Evolutionary conservation across 2,888 invertebrate genomes (phyloP), one percentile per base, ranked within the genome.

Genomic region (Papilio elwesi): DNA sequence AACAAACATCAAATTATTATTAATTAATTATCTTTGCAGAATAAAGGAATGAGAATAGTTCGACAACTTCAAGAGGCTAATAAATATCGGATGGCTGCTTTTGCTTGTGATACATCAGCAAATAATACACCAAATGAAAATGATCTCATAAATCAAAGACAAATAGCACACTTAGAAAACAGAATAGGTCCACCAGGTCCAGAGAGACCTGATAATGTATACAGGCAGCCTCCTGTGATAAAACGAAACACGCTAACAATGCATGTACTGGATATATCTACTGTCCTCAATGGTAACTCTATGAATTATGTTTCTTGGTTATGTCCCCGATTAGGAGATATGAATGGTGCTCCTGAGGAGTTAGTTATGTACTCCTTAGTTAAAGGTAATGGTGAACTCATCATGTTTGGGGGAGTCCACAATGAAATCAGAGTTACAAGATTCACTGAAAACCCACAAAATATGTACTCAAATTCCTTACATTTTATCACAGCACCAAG

Each of bases 321-420:
- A 75, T 95, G 96, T 75, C 94, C 95, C 77, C 96, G 96, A 80
- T 94, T 95, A 75, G 95, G 95, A 16, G 95, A 96, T 81, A 94
- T 95, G 78, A 92, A 90, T 73, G 96, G 96, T 59, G 96, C 96
- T 47, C 98, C 99, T 0, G 98, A 98, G 85, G 98, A 98, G 85
- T 95, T 98, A 66, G 97, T 98, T 78, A 95, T 98, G 82, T 98
- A 98, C 86, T 97, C 98, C 49, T 94, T 99, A 80, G 96, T 98
- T 7, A 95, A 96, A 77, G 99, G 98, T 13, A 97, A 98, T 84
- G 98, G 98, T 12, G 99, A 99, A 93, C 90, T 99, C 47, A 96
- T 99, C 70, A 96, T 99, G 95, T 99, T 99, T 93, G 99, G 99
- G n/a, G 99, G 99, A 73, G 97, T 99, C 78, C 96, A 97, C 81